phyloP scores from a whole-genome alignment of 2,797 vertebrate species.

The Spondyliosoma cantharus region DNA sequence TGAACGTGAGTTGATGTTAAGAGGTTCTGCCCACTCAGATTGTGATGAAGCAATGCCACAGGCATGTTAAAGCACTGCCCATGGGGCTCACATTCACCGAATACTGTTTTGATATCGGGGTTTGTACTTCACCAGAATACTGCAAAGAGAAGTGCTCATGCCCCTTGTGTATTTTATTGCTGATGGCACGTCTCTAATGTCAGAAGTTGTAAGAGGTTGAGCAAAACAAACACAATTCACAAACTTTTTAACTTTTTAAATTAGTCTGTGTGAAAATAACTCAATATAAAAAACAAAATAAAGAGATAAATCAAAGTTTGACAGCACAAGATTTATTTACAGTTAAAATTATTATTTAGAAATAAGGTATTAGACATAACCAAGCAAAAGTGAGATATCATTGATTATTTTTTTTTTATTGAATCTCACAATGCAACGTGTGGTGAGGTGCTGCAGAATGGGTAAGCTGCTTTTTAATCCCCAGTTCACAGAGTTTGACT shows the following conservation, averaged over 20 bases:
- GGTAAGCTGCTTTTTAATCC: conserved; percentile 47
- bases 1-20: too few species aligned
- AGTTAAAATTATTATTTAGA: background rate
- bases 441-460: conserved; percentile 30
- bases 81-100: background rate
- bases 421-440: conserved; percentile 48
- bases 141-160: background rate
- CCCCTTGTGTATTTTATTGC: background rate
- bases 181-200: background rate
- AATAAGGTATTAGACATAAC: background rate
- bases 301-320: conserved; percentile 3
- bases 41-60: conserved; percentile 31
- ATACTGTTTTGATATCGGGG: background rate
- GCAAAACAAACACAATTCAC: background rate
- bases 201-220: background rate
- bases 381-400: background rate
- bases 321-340: background rate
- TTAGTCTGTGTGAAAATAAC: background rate
- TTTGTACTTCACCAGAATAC: background rate
- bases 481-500: conserved; percentile 10
- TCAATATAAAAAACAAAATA: background rate
- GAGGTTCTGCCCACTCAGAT: conserved; percentile 12
- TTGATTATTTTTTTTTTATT: conserved; percentile 32
- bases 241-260: background rate
- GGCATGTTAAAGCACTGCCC: conserved; percentile 13